Percentiles rank a stretch among this genome's conserved stretches.
Evolutionary conservation across 2,797 vertebrate species (phyloP).

Genomic region (Alca torda): DNA sequence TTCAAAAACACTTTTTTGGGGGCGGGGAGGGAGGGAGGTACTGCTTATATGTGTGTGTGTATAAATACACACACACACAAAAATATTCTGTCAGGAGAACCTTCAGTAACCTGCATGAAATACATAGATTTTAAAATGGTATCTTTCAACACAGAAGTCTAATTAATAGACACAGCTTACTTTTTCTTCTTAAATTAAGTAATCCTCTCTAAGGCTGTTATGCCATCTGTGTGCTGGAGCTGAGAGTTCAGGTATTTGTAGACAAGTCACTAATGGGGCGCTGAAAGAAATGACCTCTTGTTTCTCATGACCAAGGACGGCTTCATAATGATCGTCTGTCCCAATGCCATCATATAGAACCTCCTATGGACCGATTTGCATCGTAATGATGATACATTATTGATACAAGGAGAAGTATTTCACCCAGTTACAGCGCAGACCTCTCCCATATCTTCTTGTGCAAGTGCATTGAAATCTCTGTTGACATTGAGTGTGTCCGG

Average conservation of each 20-base stretch:
- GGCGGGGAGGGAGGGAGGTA: rapidly evolving
- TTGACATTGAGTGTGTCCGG: slow-evolving; percentile 22
- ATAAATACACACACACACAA: background rate
- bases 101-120: background rate
- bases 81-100: background rate
- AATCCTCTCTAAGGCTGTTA: background rate
- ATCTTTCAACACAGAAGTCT: slow-evolving; percentile 5
- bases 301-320: background rate
- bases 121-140: background rate
- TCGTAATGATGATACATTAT: background rate
- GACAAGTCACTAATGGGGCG: background rate
- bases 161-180: background rate
- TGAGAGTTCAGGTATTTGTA: background rate
- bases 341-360: background rate
- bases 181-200: background rate
- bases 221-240: background rate
- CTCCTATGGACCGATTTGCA: background rate
- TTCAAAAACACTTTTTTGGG: background rate
- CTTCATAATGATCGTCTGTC: background rate
- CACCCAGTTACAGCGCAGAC: slow-evolving; percentile 2
- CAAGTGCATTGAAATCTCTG: slow-evolving; percentile 55
- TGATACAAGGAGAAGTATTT: slow-evolving; percentile 45
- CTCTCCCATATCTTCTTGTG: slow-evolving; percentile 54
- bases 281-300: slow-evolving; percentile 6
- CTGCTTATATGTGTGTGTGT: background rate